These are phyloP conservation scores for Capromys pilorides DNA, from an alignment of 2,797 vertebrate species.

Conservation along the genomic window DNA sequence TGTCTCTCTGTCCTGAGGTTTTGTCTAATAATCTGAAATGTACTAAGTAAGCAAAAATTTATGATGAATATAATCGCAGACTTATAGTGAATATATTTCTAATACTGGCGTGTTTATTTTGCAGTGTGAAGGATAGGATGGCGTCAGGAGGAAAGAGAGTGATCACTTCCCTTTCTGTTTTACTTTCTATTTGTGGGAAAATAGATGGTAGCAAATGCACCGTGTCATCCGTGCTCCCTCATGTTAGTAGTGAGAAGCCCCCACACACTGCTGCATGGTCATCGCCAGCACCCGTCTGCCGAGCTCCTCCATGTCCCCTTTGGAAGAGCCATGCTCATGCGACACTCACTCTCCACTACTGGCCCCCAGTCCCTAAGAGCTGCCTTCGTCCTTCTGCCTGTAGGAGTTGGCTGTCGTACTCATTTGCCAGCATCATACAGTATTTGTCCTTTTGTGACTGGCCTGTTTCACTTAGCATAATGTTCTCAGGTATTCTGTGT, in stretches of 20 bases:
- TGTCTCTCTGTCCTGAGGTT: neutral
- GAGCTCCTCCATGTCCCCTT: neutral
- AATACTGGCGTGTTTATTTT: neutral
- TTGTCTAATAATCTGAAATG: neutral
- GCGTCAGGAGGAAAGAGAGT: neutral
- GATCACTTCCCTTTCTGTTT: neutral
- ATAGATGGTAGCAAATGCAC: neutral
- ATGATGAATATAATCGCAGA: neutral
- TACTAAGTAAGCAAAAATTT: neutral
- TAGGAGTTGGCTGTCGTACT: neutral
- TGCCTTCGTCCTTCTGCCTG: neutral
- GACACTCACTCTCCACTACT: neutral
- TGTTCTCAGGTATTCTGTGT: neutral
- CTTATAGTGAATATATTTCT: too few relatives aligned
- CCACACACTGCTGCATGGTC: accelerated
- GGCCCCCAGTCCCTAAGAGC: too few relatives aligned
- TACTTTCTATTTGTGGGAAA: neutral
- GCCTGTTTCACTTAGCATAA: neutral
- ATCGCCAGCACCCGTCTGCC: neutral
- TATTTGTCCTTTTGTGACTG: neutral
- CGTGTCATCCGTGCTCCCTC: accelerated
- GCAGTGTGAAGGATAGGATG: neutral
- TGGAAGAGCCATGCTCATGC: neutral
- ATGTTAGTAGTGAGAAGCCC: neutral
- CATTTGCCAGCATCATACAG: neutral